Evolutionary conservation across 2,113 vertebrate genomes (phyloP).

Genomic region (Gymnogyps californianus): DNA sequence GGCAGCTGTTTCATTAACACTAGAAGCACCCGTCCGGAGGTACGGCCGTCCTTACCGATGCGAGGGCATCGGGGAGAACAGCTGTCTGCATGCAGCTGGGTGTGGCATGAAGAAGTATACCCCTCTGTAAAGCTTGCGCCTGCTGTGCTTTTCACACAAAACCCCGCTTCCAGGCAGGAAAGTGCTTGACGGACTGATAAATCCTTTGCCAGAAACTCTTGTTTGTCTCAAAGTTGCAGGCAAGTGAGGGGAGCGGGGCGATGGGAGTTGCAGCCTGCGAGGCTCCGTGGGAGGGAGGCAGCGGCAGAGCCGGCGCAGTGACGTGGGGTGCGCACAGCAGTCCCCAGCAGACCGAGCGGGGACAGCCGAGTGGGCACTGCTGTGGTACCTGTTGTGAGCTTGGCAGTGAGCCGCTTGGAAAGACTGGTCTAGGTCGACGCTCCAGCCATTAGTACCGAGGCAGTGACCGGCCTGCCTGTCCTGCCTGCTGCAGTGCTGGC

Average conservation of each 20-base stretch:
- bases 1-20: background rate
- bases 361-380: background rate
- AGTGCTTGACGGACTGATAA: background rate
- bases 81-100: background rate
- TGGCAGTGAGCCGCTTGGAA: background rate
- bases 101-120: background rate
- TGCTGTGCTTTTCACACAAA: background rate
- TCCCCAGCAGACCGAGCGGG: background rate
- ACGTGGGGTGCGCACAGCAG: rapidly evolving
- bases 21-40: background rate
- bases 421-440: background rate
- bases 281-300: background rate
- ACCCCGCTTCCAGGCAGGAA: background rate
- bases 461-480: background rate
- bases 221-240: background rate
- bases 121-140: background rate
- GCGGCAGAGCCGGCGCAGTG: rapidly evolving
- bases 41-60: no score
- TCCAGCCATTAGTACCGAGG: background rate
- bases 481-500: background rate
- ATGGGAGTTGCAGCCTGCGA: rapidly evolving
- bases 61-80: background rate
- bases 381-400: background rate
- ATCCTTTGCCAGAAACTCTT: background rate
- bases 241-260: background rate